Evolutionary conservation across 2,888 invertebrate species (phyloP), one percentile per base, ranked within the genome.

Genomic region (Caenorhabditis sp.): DNA sequence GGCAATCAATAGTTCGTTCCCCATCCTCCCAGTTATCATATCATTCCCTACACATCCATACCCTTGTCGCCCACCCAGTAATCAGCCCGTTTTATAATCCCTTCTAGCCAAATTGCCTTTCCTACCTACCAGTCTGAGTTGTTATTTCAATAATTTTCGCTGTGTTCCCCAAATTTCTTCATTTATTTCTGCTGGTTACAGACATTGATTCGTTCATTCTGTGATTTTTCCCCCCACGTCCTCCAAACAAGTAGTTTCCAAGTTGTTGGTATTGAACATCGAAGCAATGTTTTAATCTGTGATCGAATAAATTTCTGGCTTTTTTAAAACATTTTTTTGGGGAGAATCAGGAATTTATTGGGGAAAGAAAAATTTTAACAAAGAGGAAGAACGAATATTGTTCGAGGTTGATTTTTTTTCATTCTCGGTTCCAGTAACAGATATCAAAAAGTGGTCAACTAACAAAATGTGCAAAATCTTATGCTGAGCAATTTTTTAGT

Each of bases 51-150:
- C 31, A 35, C 31, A 35, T 35, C 31, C 31, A 4, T 6, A 35
- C 31, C 31, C 8, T 35, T 35, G 31, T 35, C 31, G 4, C 31
- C 31, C 31, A 8, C 31, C 31, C 31, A 35, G 31, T 35, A 35
- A 4, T 8, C 31, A 35, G n/a, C n/a, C n/a, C n/a, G n/a, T n/a
- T 8, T 6, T 35, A 35, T 35, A 35, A 35, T 51, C 7, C 16
- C 16, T 59, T 35, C 10, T 28, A 59, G 38, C 59, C 59, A 38
- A 35, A 31, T 35, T 59, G 59, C 59, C 59, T 59, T 59, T 59
- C 19, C 10, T 31, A 8, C 28, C 56, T 44, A 10, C 44, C 51
- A 51, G 35, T 28, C 59, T 59, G 59, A 38, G 59, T 59, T 59
- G 31, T 35, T 8, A 35, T 19, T 22, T 8, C 22, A 51, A 6